Evolutionary conservation across 2,113 vertebrate genomes (phyloP).

Genomic region (Lophochroa leadbeateri): DNA sequence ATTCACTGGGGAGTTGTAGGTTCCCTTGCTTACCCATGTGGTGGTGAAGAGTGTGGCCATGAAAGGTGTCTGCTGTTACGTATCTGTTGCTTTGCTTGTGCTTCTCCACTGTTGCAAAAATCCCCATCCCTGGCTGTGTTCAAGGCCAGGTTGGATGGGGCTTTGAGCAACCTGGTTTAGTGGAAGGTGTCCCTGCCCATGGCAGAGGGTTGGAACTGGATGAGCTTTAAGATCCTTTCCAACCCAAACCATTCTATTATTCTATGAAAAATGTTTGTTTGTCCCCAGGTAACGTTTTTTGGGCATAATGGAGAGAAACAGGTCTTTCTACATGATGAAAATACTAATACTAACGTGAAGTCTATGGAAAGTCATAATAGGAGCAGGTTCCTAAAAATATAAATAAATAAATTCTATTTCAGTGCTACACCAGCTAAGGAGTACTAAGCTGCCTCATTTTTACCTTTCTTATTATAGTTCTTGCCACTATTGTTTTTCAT

Average conservation of each 20-base stretch:
- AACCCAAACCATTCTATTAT: neutral
- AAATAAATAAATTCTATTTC: neutral
- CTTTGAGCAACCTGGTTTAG: neutral
- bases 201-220: neutral
- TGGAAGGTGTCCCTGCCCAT: neutral
- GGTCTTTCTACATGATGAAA: neutral
- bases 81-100: neutral
- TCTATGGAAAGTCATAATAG: neutral
- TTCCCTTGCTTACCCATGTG: neutral
- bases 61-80: neutral
- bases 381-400: neutral
- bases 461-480: slow-evolving; percentile 8
- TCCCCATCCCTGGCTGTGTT: neutral
- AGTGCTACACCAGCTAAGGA: neutral
- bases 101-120: neutral
- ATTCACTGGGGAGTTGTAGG: neutral
- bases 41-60: neutral
- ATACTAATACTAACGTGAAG: neutral
- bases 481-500: neutral
- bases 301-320: neutral
- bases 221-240: neutral
- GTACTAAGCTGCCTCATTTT: neutral
- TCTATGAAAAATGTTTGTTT: neutral
- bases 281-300: neutral
- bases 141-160: neutral